A percentile compares a stretch with the other conserved stretches of the same genome.
phyloP scores from a whole-genome alignment of 2,888 invertebrate genomes.

The Priapulus caudatus region DNA sequence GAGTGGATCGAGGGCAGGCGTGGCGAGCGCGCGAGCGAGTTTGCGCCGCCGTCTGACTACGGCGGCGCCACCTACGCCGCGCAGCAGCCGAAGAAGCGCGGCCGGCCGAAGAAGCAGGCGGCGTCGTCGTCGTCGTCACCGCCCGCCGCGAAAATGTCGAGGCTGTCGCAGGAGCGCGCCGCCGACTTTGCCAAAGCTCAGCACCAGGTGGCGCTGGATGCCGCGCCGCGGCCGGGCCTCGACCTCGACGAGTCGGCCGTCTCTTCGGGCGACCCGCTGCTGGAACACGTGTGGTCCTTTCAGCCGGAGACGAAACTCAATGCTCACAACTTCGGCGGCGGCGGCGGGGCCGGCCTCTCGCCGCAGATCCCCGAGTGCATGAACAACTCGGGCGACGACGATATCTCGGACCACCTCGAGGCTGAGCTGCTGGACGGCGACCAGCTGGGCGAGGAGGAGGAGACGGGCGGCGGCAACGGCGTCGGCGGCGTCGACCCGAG shows the following conservation, averaged over 20 bases:
- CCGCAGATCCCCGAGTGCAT: too few species aligned
- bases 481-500: neutral
- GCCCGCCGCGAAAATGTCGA: neutral
- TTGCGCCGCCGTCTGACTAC: constrained; percentile 53
- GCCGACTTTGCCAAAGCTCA: too few species aligned
- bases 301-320: neutral
- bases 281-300: too few species aligned
- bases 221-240: too few species aligned
- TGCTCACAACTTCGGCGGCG: too few species aligned
- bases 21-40: constrained; percentile 56
- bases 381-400: neutral
- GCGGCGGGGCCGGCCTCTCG: neutral
- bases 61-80: constrained; percentile 5
- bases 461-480: too few species aligned
- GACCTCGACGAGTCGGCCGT: too few species aligned
- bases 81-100: neutral
- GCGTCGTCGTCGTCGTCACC: too few species aligned
- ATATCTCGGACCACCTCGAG: neutral
- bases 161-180: neutral
- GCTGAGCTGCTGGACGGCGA: neutral
- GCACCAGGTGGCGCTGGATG: too few species aligned
- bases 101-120: neutral
- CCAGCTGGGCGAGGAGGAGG: neutral
- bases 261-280: too few species aligned
- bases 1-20: constrained; percentile 65